Evolutionary conservation across 2,113 vertebrate species (phyloP), one percentile per base, ranked within the genome.

Genomic region (Pterocles gutturalis): DNA sequence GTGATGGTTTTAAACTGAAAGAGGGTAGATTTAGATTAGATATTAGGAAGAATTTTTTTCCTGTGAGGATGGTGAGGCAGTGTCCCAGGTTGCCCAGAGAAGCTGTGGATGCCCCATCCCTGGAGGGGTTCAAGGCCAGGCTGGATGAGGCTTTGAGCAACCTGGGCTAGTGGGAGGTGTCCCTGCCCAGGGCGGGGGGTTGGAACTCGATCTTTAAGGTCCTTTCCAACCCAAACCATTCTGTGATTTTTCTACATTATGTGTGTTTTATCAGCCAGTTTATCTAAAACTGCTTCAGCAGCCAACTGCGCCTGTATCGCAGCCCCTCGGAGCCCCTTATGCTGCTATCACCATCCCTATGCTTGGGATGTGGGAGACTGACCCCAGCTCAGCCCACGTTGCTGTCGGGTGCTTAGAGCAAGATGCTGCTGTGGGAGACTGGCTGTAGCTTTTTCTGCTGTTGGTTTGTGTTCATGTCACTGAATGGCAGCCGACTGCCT

Each of bases 271-370:
- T 31, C 24, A 12, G 14, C 14, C 17, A 4, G 13, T 24, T 65
- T 26, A 17, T 53, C 21, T 34, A 7, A 9, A 78, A 7, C 16
- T 21, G 60, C 38, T 72, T 54, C 3, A 13, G 36, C 46, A 53
- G 51, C 17, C 1, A 9, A 17, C 28, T 76, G 61, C 6, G 9
- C 26, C 7, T 9, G 0, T 25, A 1, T 22, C 3, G 0, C 31
- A n/a, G 16, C 48, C 41, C 38, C 55, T 17, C 5, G 4, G 66
- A 92, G 51, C 28, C 14, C 24, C 25, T 71, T 31, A 10, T 0
- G 29, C 34, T 73, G 46, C 51, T 55, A 29, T 41, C 72, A 10
- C 54, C 16, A 1, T 79, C 54, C 38, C 19, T 7, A 4, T 3
- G 0, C 34, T 78, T 7, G 12, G 36, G 31, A 29, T 49, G 2